phyloP scores from a whole-genome alignment of 2,888 invertebrate species.

The Hirudinaria manillensis region DNA sequence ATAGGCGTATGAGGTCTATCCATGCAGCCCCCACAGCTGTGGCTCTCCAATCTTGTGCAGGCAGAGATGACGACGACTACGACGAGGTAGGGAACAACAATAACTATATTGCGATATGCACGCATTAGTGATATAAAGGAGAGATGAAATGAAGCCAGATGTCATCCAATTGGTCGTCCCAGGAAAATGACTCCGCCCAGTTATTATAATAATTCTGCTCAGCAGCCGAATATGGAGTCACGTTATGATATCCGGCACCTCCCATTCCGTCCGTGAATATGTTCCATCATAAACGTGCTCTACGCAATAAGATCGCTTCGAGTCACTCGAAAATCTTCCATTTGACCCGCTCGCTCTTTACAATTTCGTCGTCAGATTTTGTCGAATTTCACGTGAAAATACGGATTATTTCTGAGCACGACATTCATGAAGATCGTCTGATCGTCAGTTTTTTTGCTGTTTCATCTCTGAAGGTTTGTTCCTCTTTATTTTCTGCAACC shows the following conservation, averaged over 20 bases:
- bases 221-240: constrained; percentile 19
- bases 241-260: constrained; percentile 18
- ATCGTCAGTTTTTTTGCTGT: too few relatives aligned
- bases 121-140: constrained; percentile 19
- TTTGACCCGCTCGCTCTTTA: background rate
- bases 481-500: too few relatives aligned
- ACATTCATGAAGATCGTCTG: too few relatives aligned
- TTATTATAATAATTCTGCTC: constrained; percentile 16
- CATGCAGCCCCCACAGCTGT: background rate
- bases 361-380: background rate
- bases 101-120: constrained; percentile 19
- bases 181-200: constrained; percentile 19
- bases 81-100: constrained; percentile 14
- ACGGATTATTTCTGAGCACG: too few relatives aligned
- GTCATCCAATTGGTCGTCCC: constrained; percentile 13
- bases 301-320: constrained; percentile 17
- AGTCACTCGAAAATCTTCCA: constrained; percentile 7
- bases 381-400: background rate
- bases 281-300: constrained; percentile 9
- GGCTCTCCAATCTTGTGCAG: constrained; percentile 2
- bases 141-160: constrained; percentile 16
- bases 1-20: background rate
- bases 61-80: background rate
- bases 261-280: constrained; percentile 14
- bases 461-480: too few relatives aligned